Conservation (phyloP, 2,113 vertebrate species). For the Choloepus hoffmanni region DNA sequence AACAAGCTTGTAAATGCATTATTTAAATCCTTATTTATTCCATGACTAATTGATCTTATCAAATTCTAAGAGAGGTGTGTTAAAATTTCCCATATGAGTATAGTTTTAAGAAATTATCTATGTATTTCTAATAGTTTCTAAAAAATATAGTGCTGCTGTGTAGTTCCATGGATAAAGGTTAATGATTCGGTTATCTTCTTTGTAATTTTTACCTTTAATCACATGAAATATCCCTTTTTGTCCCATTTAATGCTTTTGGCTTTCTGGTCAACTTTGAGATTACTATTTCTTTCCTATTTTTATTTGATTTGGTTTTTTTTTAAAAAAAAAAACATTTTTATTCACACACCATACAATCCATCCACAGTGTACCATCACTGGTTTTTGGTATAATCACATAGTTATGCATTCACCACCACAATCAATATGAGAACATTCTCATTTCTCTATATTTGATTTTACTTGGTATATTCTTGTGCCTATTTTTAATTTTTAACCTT, state of each 20-base stretch:
- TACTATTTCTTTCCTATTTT: background rate
- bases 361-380: too few species aligned
- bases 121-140: background rate
- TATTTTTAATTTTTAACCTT: background rate
- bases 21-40: conserved; percentile 25
- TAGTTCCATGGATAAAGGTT: background rate
- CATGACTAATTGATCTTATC: background rate
- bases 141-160: background rate
- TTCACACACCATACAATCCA: too few species aligned
- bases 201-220: conserved; percentile 27
- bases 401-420: too few species aligned
- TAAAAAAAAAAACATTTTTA: too few species aligned
- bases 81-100: conserved; percentile 26
- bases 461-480: background rate
- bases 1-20: background rate
- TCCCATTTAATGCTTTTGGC: conserved; percentile 17
- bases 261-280: background rate
- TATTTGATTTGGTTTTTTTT: conserved; percentile 29
- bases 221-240: background rate
- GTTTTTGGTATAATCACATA: too few species aligned
- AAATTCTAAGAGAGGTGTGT: background rate
- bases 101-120: background rate
- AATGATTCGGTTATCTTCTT: background rate
- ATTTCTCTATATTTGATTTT: background rate
- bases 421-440: background rate